Base-by-base conservation (phyloP, 2,113 vertebrate genomes). In the Macroglossus sobrinus region DNA sequence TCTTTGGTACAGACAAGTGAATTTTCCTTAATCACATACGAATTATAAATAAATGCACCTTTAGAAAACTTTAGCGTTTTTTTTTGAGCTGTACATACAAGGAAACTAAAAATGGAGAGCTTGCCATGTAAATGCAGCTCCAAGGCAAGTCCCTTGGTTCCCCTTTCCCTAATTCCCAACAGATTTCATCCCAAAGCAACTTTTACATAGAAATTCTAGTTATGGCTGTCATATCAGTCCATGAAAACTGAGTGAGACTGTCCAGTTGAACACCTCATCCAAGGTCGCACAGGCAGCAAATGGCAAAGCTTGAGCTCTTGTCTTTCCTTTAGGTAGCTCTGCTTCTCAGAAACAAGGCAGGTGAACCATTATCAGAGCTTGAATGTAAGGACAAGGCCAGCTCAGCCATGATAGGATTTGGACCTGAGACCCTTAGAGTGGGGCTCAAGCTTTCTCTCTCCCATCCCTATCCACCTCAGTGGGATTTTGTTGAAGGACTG, bases 81-180 rank as follows among this genome's bases (percentile, higher is more conserved):
- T 75, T 59, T 68, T 30, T 84, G 26, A 94, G 19, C 33, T 76
- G 22, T n/a, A n/a, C 33, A 38, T 10, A 40, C 28, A 81, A 87
- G n/a, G 19, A 92, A 59, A 96, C 53, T 85, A 38, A 92, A 81
- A 90, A 38, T 82, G 74, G 43, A 75, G 30, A 40, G 5, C 87
- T 53, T 66, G 4, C 50, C 50, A n/a, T 9, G 5, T 40, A 40
- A 95, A 43, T 30, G 10, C 15, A 64, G 26, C 50, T 81, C 72
- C 12, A 35, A 53, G 28, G 59, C 22, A 21, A 64, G 28, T 19
- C 35, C 30, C 35, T 35, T 28, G 53, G 30, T 4, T 40, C 35
- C 6, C 28, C 12, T 78, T 19, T 21, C 22, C 38, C 24, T 35
- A 85, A 7, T 45, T 85, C 75, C 66, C 68, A 82, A 30, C 28